A percentile compares a stretch with the other conserved stretches of the same genome.
Conservation (phyloP, 2,797 vertebrate genomes). For the Megalops cyprinoides region DNA sequence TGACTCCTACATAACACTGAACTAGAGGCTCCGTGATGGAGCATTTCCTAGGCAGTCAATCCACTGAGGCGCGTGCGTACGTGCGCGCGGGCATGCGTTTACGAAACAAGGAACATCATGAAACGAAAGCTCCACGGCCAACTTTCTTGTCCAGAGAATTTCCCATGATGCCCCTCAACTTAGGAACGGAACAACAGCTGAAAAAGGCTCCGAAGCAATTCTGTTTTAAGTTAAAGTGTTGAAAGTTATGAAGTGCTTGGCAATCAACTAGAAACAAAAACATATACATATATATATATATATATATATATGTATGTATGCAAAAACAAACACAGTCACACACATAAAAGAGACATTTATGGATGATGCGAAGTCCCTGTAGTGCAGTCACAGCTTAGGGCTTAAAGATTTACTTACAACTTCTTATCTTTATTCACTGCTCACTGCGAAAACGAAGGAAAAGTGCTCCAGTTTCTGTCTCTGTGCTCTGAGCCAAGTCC, state of each 20-base stretch:
- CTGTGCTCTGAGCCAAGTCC: conserved; percentile 74
- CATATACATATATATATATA: conserved; percentile 47
- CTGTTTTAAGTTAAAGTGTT: conserved; percentile 50
- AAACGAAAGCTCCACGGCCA: conserved; percentile 35
- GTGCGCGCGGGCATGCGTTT: not conserved
- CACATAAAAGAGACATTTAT: conserved; percentile 63
- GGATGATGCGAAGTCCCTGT: conserved; percentile 72
- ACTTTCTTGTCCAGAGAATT: conserved; percentile 39
- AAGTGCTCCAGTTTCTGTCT: conserved; percentile 70
- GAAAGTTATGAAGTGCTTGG: conserved; percentile 51
- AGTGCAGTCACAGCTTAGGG: conserved; percentile 71
- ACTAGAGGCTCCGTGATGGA: conserved; percentile 55
- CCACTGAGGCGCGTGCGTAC: conserved; percentile 12
- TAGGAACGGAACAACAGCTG: conserved; percentile 33
- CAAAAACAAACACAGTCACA: conserved; percentile 44
- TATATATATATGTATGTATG: conserved; percentile 59
- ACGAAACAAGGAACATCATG: conserved; percentile 23
- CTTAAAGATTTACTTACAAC: conserved; percentile 75
- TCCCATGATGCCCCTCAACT: conserved; percentile 47
- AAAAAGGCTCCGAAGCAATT: conserved; percentile 47
- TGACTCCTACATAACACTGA: conserved; percentile 62
- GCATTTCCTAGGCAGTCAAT: conserved; percentile 53
- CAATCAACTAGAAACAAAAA: conserved; percentile 46
- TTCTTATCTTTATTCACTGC: conserved; percentile 76
- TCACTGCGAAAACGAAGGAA: conserved; percentile 68